Conservation (phyloP, 30 jellyfish, hydroid and myxozoan species). For the Rhopilema esculentum region DNA sequence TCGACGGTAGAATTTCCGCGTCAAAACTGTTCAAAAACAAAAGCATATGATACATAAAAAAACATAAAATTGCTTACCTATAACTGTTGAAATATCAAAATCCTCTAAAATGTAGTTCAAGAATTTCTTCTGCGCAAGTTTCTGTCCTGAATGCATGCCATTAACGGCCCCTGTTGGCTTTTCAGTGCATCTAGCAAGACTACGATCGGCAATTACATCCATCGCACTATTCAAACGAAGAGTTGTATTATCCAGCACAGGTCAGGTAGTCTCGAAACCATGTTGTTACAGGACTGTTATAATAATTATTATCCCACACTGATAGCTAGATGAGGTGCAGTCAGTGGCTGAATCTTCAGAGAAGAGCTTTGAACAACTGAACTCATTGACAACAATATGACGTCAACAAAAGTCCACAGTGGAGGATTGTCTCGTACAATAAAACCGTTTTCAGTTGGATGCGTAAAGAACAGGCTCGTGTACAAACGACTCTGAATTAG, state of each 20-base stretch:
- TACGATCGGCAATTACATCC: neutral
- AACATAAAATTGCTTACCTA: conserved; percentile 8
- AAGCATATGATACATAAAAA: neutral
- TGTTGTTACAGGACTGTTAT: neutral
- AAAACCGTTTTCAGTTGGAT: neutral
- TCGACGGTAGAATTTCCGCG: neutral
- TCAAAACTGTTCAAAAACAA: neutral
- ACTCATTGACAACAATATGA: neutral
- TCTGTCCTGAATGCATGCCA: conserved; percentile 21
- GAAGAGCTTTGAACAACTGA: neutral
- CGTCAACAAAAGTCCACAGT: neutral
- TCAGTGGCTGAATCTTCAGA: neutral
- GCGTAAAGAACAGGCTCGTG: neutral
- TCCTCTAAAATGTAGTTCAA: conserved; percentile 51
- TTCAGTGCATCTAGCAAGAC: neutral
- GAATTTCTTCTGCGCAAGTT: conserved; percentile 35
- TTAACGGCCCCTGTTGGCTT: conserved; percentile 6
- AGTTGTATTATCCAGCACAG: neutral
- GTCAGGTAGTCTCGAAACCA: neutral
- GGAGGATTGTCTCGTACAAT: neutral
- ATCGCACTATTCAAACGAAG: neutral
- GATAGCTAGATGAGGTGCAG: neutral
- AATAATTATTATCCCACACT: neutral
- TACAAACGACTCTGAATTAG: neutral
- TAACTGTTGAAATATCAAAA: conserved; percentile 58